Evolutionary conservation across 2,888 invertebrate species (phyloP).

Genomic region (Andrena minutula): DNA sequence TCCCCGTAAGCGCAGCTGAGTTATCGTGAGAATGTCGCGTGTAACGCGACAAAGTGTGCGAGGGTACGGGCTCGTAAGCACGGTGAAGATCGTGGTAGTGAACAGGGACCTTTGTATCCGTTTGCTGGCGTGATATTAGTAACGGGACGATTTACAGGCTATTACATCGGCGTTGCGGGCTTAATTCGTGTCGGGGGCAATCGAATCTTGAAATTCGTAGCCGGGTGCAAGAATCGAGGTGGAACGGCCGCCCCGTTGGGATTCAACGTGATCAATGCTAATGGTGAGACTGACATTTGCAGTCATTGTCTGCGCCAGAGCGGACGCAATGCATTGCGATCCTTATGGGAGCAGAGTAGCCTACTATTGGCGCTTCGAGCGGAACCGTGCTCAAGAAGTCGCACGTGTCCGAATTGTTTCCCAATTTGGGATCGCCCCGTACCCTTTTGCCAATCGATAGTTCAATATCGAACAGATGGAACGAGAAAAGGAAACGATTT

Average conservation of each 20-base stretch:
- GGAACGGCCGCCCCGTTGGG: slow-evolving; percentile 67
- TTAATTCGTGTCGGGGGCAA: slow-evolving; percentile 31
- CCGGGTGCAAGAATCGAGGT: slow-evolving; percentile 44
- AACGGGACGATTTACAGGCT: slow-evolving; percentile 35
- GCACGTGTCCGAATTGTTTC: slow-evolving; percentile 45
- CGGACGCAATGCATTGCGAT: slow-evolving; percentile 74
- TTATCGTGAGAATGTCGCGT: slow-evolving; percentile 15
- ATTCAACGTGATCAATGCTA: slow-evolving; percentile 82
- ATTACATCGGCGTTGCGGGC: slow-evolving; percentile 27
- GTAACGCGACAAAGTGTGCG: not conserved
- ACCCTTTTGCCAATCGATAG: not conserved
- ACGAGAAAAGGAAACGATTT: not conserved
- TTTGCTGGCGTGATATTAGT: slow-evolving; percentile 7
- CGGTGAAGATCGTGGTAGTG: not conserved
- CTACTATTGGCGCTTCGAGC: slow-evolving; percentile 28
- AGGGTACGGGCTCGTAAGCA: not conserved
- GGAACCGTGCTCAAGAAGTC: slow-evolving; percentile 30
- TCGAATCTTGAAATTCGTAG: slow-evolving; percentile 66
- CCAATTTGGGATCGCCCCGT: slow-evolving; percentile 25
- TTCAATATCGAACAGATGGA: not conserved
- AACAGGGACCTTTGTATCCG: not conserved
- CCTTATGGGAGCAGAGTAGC: slow-evolving; percentile 74
- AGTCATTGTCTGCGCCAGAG: slow-evolving; percentile 80
- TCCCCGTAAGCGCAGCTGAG: not conserved
- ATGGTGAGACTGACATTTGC: slow-evolving; percentile 84